Evolutionary conservation across 2,888 invertebrate genomes (phyloP).

Genomic region (Macroteleia sp.): DNA sequence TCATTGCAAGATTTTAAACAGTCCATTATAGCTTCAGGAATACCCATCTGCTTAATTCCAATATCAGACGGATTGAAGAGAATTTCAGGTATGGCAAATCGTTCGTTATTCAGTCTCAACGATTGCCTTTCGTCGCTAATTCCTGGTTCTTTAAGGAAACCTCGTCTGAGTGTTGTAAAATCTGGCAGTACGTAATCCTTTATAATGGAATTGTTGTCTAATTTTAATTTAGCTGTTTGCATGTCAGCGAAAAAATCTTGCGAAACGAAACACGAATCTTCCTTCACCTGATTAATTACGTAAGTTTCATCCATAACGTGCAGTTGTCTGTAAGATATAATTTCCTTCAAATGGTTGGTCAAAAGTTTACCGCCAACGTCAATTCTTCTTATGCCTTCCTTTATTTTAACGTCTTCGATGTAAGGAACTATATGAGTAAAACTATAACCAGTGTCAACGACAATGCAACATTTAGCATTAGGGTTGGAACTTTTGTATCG

Average conservation of each 20-base stretch:
- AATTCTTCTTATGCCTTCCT: conserved; percentile 90
- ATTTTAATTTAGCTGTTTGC: conserved; percentile 86
- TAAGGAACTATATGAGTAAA: conserved; percentile 98
- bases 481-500: conserved; percentile 86
- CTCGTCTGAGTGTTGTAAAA: conserved; percentile 94
- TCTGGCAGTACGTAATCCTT: conserved; percentile 98
- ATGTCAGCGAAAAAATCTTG: conserved; percentile 92
- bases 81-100: conserved; percentile 97
- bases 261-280: conserved; percentile 97
- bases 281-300: conserved; percentile 99
- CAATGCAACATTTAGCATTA: conserved; percentile 87
- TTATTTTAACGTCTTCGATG: conserved; percentile 87
- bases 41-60: conserved; percentile 95
- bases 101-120: conserved; percentile 94
- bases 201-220: conserved; percentile 88
- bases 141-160: conserved; percentile 86
- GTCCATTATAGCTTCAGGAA: conserved; percentile 94
- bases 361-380: conserved; percentile 98
- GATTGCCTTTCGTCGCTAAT: conserved; percentile 88
- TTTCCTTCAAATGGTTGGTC: conserved; percentile 98
- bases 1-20: conserved; percentile 90
- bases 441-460: conserved; percentile 98
- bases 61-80: conserved; percentile 97
- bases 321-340: conserved; percentile 97
- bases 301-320: conserved; percentile 99